Conservation (phyloP, 2,113 vertebrate genomes). For the Antechinus stuartii region DNA sequence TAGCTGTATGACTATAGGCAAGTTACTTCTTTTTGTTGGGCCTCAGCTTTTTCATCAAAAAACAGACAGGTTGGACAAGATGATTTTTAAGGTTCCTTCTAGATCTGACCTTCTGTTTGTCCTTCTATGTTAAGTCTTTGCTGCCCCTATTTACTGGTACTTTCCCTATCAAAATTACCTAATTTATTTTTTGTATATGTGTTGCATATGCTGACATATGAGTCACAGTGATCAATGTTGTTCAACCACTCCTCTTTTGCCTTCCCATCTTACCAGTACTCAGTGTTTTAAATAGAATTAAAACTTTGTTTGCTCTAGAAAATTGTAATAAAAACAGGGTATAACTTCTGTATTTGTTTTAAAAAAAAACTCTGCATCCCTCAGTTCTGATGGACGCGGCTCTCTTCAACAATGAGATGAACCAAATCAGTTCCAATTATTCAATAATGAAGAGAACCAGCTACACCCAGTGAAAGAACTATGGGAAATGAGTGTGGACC, state of each 20-base stretch:
- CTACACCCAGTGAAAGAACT: too few relatives aligned
- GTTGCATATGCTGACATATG: neutral
- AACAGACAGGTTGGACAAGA: neutral
- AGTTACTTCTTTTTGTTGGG: neutral
- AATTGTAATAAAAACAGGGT: neutral
- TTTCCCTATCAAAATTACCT: neutral
- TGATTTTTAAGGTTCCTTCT: neutral
- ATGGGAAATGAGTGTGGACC: too few relatives aligned
- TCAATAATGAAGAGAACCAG: too few relatives aligned
- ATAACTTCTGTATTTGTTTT: neutral
- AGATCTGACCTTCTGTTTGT: neutral
- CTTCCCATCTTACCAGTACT: too few relatives aligned
- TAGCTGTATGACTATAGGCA: neutral
- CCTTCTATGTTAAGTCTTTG: neutral
- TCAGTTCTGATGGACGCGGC: too few relatives aligned
- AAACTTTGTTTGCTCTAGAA: neutral
- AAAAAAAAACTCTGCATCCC: neutral
- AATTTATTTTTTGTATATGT: neutral
- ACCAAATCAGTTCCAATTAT: too few relatives aligned
- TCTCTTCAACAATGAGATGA: too few relatives aligned
- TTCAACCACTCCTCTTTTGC: neutral
- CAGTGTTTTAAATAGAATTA: neutral
- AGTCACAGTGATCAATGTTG: neutral
- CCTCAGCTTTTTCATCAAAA: neutral
- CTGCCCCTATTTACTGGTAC: neutral